Conservation (phyloP, 2,797 vertebrate genomes). For the Falco cherrug region DNA sequence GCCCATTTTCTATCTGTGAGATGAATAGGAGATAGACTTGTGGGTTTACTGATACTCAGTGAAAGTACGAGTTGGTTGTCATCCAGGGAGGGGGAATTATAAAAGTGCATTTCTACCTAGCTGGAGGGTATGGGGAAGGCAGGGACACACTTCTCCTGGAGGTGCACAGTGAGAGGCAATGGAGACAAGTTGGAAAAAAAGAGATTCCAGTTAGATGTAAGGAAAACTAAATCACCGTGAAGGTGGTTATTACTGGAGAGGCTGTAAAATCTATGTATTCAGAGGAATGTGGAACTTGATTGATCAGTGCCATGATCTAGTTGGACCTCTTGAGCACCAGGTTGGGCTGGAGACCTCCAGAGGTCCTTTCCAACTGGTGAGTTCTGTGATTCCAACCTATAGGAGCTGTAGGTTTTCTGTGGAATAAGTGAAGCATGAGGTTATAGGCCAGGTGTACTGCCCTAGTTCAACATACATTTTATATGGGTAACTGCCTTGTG, state of each 20-base stretch:
- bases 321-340: neutral
- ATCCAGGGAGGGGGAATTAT: neutral
- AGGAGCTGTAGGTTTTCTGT: accelerated
- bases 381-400: neutral
- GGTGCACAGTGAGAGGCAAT: neutral
- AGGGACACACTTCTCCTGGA: neutral
- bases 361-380: neutral
- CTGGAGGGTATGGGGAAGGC: neutral
- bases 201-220: neutral
- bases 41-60: neutral
- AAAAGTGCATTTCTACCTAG: neutral
- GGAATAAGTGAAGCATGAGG: neutral
- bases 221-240: neutral
- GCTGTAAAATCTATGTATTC: neutral
- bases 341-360: neutral
- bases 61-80: neutral
- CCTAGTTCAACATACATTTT: too few relatives aligned
- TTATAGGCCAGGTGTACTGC: neutral
- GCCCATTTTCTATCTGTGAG: neutral
- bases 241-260: too few relatives aligned
- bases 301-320: accelerated
- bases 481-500: neutral
- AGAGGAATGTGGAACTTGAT: neutral
- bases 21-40: neutral
- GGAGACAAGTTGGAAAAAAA: neutral